Base-by-base conservation (phyloP, 2,113 vertebrate species). In the Mohoua ochrocephala region DNA sequence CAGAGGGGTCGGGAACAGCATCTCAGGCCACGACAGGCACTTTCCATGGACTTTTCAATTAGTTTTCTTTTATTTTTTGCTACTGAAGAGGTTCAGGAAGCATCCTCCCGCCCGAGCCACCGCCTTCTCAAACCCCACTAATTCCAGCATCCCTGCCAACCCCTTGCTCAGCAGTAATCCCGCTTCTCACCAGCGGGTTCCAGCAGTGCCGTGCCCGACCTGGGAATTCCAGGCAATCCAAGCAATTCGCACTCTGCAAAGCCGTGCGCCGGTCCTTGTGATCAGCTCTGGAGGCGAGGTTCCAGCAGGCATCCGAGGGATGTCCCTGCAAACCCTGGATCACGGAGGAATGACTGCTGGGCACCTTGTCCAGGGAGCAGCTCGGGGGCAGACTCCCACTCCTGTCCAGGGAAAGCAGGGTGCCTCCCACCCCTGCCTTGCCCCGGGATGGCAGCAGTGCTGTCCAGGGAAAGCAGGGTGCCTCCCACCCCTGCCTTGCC, bases 21-120 rank as follows among this genome's bases (percentile, higher is more conserved):
- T 15, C 50, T 53, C 63, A 5, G 13, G 22, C 52, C 35, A 10
- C 0, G 0, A 6, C 1, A 16, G n/a, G 30, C 35, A 15, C 33
- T 50, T 68, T 3, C 3, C 4, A 21, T 21, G 74, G 54, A 8
- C 18, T 77, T 69, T 30, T 15, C 21, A 11, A 35, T 44, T 44
- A 3, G 27, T 87, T 84, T 81, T 6, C 23, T 37, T 70, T 61
- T 11, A 2, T 24, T 22, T 73, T 57, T 42, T 24, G 2, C 39
- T 23, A 11, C 27, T 21, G 31, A 42, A 90, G 53, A 61, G 18
- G 27, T 41, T 82, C 24, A 52, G 33, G 31, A 56, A 67, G 6
- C 37, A 27, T 49, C 31, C 19, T 65, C 50, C 7, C 1, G 21
- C 9, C n/a, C 53, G 15, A 42, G 41, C 10, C 45, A 15, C 33